Evolutionary conservation across 2,113 vertebrate species (phyloP).

Genomic region (Melierax canorus): DNA sequence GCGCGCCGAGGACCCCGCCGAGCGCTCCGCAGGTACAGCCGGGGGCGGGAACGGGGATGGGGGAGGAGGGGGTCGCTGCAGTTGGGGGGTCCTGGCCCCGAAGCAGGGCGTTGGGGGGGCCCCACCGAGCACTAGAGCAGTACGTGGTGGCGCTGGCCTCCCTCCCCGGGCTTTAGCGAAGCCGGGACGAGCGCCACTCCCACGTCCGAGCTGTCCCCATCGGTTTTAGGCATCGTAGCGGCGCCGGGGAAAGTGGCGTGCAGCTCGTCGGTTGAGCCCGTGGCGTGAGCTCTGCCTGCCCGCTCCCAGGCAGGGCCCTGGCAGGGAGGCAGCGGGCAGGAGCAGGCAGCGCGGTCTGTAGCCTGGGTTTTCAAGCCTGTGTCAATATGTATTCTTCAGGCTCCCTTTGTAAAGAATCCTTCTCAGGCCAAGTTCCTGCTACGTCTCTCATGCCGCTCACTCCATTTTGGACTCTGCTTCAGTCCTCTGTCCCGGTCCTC

Average conservation of each 20-base stretch:
- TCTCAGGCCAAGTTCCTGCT: constrained; percentile 73
- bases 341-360: background rate
- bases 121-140: background rate
- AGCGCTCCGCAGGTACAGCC: constrained; percentile 65
- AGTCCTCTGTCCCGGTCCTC: constrained; percentile 78
- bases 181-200: background rate
- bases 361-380: background rate
- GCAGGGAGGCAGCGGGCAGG: background rate
- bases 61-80: fast-evolving
- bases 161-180: background rate
- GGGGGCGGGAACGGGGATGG: fast-evolving
- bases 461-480: constrained; percentile 82
- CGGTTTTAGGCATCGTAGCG: fast-evolving
- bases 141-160: fast-evolving
- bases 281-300: background rate
- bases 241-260: background rate
- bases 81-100: no score
- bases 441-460: constrained; percentile 74
- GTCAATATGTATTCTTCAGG: constrained; percentile 62
- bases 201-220: fast-evolving
- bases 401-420: constrained; percentile 75
- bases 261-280: background rate
- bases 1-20: constrained; percentile 4
- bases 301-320: background rate
- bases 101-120: no score